Conservation (phyloP, 23 tunicate species). For the Styela plicata region DNA sequence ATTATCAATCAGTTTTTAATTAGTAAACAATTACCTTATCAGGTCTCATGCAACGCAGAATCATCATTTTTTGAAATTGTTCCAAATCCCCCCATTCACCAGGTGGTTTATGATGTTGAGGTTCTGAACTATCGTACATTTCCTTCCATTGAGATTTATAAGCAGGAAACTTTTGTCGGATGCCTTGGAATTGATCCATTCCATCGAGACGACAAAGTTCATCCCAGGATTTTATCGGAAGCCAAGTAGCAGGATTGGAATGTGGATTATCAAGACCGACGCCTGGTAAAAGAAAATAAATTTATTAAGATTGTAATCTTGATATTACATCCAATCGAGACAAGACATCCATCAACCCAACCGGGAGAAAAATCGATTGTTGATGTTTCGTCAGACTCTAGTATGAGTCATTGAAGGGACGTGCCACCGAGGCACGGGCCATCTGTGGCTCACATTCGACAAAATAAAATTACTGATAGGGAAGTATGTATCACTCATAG, state of each 20-base stretch:
- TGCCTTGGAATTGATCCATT: slow-evolving; percentile 65
- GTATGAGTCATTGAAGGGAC: too few species aligned
- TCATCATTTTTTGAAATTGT: slow-evolving; percentile 87
- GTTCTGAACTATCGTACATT: slow-evolving; percentile 80
- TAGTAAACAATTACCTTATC: slow-evolving; percentile 93
- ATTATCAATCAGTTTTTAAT: too few species aligned
- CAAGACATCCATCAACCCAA: too few species aligned
- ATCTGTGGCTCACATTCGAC: too few species aligned
- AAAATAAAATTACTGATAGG: too few species aligned
- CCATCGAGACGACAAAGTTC: slow-evolving; percentile 92
- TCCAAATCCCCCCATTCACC: slow-evolving; percentile 67
- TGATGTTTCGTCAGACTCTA: too few species aligned
- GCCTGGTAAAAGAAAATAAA: slow-evolving; percentile 46
- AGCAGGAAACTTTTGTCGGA: slow-evolving; percentile 76
- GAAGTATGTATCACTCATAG: too few species aligned
- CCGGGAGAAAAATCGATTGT: too few species aligned
- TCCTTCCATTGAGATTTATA: slow-evolving; percentile 94
- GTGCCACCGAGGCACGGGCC: too few species aligned
- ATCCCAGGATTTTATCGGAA: slow-evolving; percentile 96
- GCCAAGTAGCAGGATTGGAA: slow-evolving; percentile 96
- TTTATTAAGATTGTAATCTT: too few species aligned
- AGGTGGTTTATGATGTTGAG: slow-evolving; percentile 82
- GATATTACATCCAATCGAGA: too few species aligned
- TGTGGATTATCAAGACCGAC: slow-evolving; percentile 99
- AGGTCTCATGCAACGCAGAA: slow-evolving; percentile 91